Evolutionary conservation across 2,888 invertebrate species (phyloP), one percentile per base, ranked within the genome.

Genomic region (Gerris lacustris): DNA sequence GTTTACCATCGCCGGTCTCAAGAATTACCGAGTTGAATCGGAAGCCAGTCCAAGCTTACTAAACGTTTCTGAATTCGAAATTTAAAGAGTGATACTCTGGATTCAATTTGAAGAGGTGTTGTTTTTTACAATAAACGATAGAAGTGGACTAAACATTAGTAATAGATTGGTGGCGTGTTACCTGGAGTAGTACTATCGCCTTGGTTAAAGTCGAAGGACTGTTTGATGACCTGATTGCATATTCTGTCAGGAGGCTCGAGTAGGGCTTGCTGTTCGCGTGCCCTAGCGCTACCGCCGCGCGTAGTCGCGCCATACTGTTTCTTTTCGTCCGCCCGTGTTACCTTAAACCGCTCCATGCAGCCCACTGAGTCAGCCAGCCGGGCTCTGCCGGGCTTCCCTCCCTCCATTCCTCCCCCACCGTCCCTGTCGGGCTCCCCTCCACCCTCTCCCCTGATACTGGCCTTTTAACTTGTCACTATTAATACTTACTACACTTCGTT

Each of bases 331-430:
- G 55, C 55, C 55, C 55, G 55, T 55, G 55, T 55, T 55, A 55
- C 55, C 55, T 55, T 55, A 55, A 55, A 55, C 55, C 55, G 55
- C 55, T 55, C 55, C 55, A 55, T 55, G 15, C 55, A 55, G 55
- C 55, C 55, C 55, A 55, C 55, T 15, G 55, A 55, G 55, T 55
- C 15, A 55, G 15, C 55, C 15, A 9, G 15, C 55, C 15, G 11
- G 55, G 55, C 55, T 55, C 15, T 15, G 55, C 11, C 55, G 9
- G 55, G 55, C 55, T 55, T 55, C 55, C 55, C 55, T 55, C 55
- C 15, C 55, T 55, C 9, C 11, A 4, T 55, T 55, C 11, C 55
- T 15, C 15, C 55, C 15, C 9, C 15, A 55, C 15, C 55, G 31
- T 31, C 31, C 31, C 31, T 31, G 31, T 31, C 31, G 31, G 31